These are phyloP conservation scores for Keiferia lycopersicella DNA, from an alignment of 2,888 invertebrate species.

Conservation along the genomic window DNA sequence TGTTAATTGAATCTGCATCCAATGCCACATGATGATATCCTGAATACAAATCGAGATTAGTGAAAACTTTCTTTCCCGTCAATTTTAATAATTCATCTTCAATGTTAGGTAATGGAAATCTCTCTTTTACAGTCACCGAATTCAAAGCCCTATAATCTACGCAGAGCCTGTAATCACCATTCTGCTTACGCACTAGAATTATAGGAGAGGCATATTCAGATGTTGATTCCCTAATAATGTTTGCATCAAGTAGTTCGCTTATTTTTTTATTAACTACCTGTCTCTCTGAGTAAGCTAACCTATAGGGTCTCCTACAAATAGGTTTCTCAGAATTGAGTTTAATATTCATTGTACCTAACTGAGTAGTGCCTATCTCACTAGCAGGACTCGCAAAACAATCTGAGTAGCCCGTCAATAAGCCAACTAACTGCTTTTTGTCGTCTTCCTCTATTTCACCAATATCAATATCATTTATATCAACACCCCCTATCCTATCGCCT, in stretches of 20 bases:
- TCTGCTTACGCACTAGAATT: conserved; percentile 33
- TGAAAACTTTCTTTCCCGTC: conserved; percentile 21
- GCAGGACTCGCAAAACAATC: conserved; percentile 3
- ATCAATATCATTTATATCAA: no score
- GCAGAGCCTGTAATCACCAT: conserved; percentile 19
- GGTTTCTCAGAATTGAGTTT: conserved; percentile 16
- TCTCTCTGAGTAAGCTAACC: conserved; percentile 5
- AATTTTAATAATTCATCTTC: not conserved
- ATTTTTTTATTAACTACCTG: conserved; percentile 4
- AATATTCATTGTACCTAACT: conserved; percentile 19
- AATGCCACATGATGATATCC: conserved; percentile 27
- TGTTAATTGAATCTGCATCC: not conserved
- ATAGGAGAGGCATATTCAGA: conserved; percentile 34
- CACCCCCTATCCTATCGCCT: not conserved
- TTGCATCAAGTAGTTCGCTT: conserved; percentile 18
- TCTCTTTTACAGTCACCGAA: conserved; percentile 7
- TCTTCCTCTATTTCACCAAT: not conserved
- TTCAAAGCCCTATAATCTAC: conserved; percentile 34
- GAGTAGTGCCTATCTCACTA: conserved; percentile 13
- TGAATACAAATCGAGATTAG: conserved; percentile 22
- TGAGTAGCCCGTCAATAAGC: not conserved
- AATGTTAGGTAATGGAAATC: conserved; percentile 13
- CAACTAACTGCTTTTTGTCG: not conserved
- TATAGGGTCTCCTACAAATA: conserved; percentile 12
- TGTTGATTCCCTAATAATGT: conserved; percentile 32